These are phyloP conservation scores for Temnothorax unifasciatus DNA, from an alignment of 2,888 invertebrate genomes.

Conservation along the genomic window DNA sequence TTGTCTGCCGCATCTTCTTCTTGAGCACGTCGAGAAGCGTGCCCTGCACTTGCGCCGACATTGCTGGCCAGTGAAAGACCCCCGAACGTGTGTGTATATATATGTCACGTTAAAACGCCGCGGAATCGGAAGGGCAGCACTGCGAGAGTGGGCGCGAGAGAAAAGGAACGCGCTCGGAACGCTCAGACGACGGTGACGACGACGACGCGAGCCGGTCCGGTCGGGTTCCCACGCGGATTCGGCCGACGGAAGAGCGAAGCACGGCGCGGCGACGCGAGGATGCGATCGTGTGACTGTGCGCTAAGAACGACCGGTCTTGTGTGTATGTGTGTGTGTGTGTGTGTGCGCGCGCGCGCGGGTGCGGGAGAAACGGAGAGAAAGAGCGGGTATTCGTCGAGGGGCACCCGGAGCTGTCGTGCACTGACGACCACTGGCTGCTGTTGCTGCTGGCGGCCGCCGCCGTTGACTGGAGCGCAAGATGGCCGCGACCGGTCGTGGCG, in stretches of 20 bases:
- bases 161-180: background rate
- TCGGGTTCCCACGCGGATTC: conserved; percentile 41
- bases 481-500: conserved; percentile 77
- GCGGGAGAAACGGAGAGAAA: conserved; percentile 61
- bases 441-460: conserved; percentile 65
- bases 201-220: conserved; percentile 29
- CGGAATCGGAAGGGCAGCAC: conserved; percentile 53
- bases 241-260: background rate
- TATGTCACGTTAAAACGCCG: conserved; percentile 56
- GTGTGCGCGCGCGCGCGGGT: conserved; percentile 29
- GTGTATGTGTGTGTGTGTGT: background rate
- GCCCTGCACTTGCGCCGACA: conserved; percentile 97
- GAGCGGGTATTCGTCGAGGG: conserved; percentile 61
- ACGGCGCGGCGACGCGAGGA: conserved; percentile 17
- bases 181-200: background rate
- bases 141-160: conserved; percentile 2
- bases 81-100: conserved; percentile 42
- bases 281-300: conserved; percentile 1
- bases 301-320: conserved; percentile 47
- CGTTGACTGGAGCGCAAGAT: conserved; percentile 80
- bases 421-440: conserved; percentile 83
- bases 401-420: conserved; percentile 75
- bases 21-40: conserved; percentile 98
- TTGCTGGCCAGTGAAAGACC: conserved; percentile 84
- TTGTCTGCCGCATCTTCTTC: conserved; percentile 99